These are phyloP conservation scores for Psammodynastes pulverulentus DNA, from an alignment of 2,113 vertebrate species.

Conservation along the genomic window DNA sequence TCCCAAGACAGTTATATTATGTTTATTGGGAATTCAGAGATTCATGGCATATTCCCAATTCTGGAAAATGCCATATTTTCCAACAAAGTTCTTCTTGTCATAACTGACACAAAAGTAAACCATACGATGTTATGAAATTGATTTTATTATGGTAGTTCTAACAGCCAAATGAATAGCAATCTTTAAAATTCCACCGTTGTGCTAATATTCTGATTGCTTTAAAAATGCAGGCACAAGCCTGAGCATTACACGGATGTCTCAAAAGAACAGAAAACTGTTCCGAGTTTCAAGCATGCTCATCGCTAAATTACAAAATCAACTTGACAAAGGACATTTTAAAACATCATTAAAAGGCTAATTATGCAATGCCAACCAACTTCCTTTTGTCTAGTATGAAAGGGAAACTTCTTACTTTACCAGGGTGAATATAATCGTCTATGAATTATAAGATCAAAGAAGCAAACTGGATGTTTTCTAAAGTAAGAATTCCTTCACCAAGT, in stretches of 20 bases:
- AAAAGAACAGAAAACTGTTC: conserved; percentile 10
- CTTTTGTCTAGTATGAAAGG: conserved; percentile 65
- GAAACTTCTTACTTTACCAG: conserved; percentile 67
- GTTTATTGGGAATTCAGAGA: background rate
- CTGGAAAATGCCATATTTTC: background rate
- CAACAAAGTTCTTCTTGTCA: background rate
- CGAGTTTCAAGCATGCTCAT: conserved; percentile 37
- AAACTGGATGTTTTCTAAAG: conserved; percentile 80
- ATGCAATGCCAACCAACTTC: conserved; percentile 54
- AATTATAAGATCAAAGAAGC: conserved; percentile 81
- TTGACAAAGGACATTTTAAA: conserved; percentile 58
- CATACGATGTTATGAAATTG: background rate
- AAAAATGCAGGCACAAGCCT: background rate
- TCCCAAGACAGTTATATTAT: background rate
- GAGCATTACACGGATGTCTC: background rate
- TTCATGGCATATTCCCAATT: background rate
- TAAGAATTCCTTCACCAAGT: conserved; percentile 85
- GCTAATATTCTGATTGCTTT: background rate
- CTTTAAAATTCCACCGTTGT: background rate
- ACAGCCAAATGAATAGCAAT: background rate
- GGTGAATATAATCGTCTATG: conserved; percentile 72
- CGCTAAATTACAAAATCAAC: conserved; percentile 54
- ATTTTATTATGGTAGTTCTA: conserved; percentile 1
- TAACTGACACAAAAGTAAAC: background rate
- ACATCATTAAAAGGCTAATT: conserved; percentile 65